phyloP scores from a whole-genome alignment of 2,113 vertebrate genomes.

The Gopherus flavomarginatus region DNA sequence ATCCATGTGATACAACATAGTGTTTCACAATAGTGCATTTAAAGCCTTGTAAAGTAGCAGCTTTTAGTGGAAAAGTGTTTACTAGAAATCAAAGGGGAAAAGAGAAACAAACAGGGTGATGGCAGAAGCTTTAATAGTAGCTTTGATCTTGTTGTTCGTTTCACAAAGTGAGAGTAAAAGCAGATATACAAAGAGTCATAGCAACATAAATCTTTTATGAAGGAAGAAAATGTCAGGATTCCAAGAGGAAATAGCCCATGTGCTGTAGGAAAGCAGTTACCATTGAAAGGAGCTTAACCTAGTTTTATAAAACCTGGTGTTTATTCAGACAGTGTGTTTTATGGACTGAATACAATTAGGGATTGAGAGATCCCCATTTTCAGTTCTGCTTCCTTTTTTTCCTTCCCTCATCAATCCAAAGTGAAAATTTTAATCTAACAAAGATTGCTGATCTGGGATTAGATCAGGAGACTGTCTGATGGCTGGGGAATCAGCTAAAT shows the following conservation, averaged over 20 bases:
- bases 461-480: accelerated
- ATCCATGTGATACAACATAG: background rate
- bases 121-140: background rate
- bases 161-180: background rate
- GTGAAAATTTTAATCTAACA: background rate
- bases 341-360: background rate
- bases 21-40: no score
- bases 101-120: background rate
- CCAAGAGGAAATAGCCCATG: background rate
- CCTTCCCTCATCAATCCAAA: background rate
- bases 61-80: background rate
- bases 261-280: background rate
- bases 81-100: background rate
- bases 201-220: background rate
- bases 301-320: background rate
- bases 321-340: background rate
- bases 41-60: background rate
- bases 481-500: background rate
- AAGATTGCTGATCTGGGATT: background rate
- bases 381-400: background rate
- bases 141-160: background rate
- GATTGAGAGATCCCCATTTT: background rate
- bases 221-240: background rate
- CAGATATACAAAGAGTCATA: background rate
- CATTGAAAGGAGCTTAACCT: background rate